phyloP scores from a whole-genome alignment of 2,113 vertebrate species.

The Halichoerus grypus region DNA sequence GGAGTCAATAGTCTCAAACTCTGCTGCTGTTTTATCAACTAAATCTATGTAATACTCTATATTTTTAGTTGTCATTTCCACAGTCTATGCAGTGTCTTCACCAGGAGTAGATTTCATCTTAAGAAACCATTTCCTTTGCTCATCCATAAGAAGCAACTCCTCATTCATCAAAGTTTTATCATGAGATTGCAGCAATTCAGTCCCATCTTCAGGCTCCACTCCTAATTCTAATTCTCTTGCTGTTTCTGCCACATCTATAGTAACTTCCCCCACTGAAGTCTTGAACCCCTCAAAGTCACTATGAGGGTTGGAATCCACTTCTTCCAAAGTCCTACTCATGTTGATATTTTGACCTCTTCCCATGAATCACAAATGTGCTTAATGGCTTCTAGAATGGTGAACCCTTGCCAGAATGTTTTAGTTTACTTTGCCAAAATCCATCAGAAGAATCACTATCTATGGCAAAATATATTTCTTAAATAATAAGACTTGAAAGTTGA shows the following conservation, averaged over 20 bases:
- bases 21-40: neutral
- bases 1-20: neutral
- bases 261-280: neutral
- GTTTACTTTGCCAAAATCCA: neutral
- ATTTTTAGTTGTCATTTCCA: neutral
- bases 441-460: neutral
- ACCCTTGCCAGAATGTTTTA: neutral
- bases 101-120: neutral
- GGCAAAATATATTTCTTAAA: neutral
- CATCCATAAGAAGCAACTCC: neutral
- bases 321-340: neutral
- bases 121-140: neutral
- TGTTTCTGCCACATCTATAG: neutral
- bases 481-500: neutral
- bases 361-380: neutral
- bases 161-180: neutral
- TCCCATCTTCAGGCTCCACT: neutral
- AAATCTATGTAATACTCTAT: neutral
- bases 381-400: neutral
- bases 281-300: neutral
- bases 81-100: neutral
- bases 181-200: neutral
- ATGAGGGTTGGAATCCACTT: neutral
- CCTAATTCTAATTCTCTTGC: neutral
- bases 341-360: neutral